These are phyloP conservation scores for Dendrocopos noguchii DNA, from an alignment of 2,113 vertebrate genomes.

Conservation along the genomic window DNA sequence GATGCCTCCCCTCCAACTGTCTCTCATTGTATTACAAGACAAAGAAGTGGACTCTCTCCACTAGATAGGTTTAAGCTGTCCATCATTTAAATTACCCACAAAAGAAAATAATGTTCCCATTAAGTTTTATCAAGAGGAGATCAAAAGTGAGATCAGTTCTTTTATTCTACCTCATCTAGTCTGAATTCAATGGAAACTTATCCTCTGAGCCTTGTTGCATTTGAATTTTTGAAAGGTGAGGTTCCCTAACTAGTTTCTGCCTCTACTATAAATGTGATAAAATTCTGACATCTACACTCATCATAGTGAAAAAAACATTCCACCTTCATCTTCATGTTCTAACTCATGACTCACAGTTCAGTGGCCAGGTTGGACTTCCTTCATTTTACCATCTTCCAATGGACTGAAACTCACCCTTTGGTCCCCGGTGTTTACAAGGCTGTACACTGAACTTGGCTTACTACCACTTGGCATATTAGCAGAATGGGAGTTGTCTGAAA, in stretches of 20 bases:
- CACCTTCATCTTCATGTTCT: not conserved
- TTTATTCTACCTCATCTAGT: not conserved
- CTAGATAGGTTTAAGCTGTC: not conserved
- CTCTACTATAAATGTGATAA: not conserved
- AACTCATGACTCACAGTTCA: not conserved
- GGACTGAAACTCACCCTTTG: not conserved
- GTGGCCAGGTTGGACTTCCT: not conserved
- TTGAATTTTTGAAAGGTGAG: not conserved
- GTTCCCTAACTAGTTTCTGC: not conserved
- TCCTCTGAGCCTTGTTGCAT: not conserved
- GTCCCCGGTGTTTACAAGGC: not conserved
- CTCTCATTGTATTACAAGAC: not conserved
- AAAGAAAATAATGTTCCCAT: not conserved
- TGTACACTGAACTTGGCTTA: not conserved
- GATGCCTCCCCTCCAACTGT: not conserved
- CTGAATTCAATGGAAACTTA: not conserved
- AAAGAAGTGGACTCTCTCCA: not conserved
- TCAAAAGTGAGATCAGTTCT: not conserved
- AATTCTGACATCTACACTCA: not conserved
- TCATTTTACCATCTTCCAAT: not conserved
- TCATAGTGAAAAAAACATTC: not conserved
- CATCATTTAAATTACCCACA: not conserved
- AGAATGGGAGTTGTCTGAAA: not conserved
- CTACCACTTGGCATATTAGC: not conserved
- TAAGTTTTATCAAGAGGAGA: not conserved